These are phyloP conservation scores for Rhadinocentrus ornatus DNA, from an alignment of 2,797 vertebrate genomes.

Conservation along the genomic window DNA sequence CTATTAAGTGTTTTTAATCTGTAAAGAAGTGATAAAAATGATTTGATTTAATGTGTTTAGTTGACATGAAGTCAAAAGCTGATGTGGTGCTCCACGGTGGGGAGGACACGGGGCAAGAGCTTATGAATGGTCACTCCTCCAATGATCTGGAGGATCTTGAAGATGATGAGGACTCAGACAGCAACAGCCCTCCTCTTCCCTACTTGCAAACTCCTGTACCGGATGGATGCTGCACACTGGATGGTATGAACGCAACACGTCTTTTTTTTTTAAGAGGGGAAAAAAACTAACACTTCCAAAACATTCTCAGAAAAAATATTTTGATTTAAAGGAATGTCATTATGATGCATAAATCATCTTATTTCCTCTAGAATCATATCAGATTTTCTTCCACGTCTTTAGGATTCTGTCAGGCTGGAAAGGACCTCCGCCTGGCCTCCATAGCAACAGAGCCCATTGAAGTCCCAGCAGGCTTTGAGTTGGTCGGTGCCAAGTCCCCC, in stretches of 20 bases:
- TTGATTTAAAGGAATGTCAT: neutral
- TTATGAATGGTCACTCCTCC: slow-evolving; percentile 84
- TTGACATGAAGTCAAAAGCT: slow-evolving; percentile 92
- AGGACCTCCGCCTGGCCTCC: slow-evolving; percentile 95
- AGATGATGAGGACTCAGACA: slow-evolving; percentile 94
- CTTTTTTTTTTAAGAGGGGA: neutral
- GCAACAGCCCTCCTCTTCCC: slow-evolving; percentile 93
- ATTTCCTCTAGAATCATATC: neutral
- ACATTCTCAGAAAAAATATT: neutral
- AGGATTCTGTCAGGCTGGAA: slow-evolving; percentile 99
- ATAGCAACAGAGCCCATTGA: slow-evolving; percentile 92
- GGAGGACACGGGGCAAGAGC: slow-evolving; percentile 85
- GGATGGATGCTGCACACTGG: slow-evolving; percentile 95
- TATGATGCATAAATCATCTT: neutral
- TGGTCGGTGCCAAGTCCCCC: slow-evolving; percentile 96
- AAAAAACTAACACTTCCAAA: neutral
- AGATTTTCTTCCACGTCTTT: slow-evolving; percentile 29
- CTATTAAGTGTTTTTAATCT: neutral
- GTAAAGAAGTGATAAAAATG: slow-evolving; percentile 1
- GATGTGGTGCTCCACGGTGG: slow-evolving; percentile 81
- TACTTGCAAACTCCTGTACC: slow-evolving; percentile 93
- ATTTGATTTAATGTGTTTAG: slow-evolving; percentile 11
- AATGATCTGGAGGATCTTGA: slow-evolving; percentile 90
- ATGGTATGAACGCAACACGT: slow-evolving; percentile 80
- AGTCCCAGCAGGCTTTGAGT: slow-evolving; percentile 92